These are phyloP conservation scores for Holothuria leucospilota DNA, from an alignment of 53 echinoderm and acorn worm genomes.

Conservation along the genomic window DNA sequence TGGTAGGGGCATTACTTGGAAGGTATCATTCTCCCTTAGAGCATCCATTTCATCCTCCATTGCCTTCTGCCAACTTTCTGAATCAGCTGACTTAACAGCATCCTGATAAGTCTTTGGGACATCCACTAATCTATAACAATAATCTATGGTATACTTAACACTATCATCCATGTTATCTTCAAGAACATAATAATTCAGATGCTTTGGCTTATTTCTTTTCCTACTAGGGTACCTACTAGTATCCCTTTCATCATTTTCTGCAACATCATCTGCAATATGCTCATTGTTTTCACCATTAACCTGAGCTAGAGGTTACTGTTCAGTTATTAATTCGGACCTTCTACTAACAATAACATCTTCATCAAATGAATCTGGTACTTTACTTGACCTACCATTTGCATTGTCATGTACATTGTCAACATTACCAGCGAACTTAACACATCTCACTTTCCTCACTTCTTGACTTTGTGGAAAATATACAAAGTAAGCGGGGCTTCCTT, in stretches of 20 bases:
- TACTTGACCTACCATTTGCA: background rate
- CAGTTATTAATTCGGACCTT: too few species aligned
- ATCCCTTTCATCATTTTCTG: background rate
- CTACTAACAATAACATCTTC: too few species aligned
- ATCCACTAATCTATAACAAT: slow-evolving; percentile 44
- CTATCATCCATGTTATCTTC: slow-evolving; percentile 8
- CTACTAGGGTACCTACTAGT: slow-evolving; percentile 40
- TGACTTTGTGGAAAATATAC: slow-evolving; percentile 38
- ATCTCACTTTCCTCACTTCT: slow-evolving; percentile 13
- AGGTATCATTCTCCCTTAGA: slow-evolving; percentile 42
- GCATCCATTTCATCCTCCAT: slow-evolving; percentile 30
- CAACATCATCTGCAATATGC: background rate
- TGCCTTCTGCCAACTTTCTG: background rate
- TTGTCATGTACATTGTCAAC: background rate
- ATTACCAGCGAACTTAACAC: slow-evolving; percentile 27
- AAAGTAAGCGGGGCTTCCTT: slow-evolving; percentile 49
- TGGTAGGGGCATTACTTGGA: slow-evolving; percentile 16
- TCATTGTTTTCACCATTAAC: slow-evolving; percentile 18
- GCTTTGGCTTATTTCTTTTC: slow-evolving; percentile 27
- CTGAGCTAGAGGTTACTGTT: background rate
- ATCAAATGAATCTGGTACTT: background rate
- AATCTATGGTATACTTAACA: slow-evolving; percentile 8
- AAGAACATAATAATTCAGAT: slow-evolving; percentile 45
- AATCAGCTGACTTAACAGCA: slow-evolving; percentile 9
- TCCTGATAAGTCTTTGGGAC: slow-evolving; percentile 40